phyloP scores from a whole-genome alignment of 2,888 invertebrate genomes.

The Pycnomerus fuliginosus region DNA sequence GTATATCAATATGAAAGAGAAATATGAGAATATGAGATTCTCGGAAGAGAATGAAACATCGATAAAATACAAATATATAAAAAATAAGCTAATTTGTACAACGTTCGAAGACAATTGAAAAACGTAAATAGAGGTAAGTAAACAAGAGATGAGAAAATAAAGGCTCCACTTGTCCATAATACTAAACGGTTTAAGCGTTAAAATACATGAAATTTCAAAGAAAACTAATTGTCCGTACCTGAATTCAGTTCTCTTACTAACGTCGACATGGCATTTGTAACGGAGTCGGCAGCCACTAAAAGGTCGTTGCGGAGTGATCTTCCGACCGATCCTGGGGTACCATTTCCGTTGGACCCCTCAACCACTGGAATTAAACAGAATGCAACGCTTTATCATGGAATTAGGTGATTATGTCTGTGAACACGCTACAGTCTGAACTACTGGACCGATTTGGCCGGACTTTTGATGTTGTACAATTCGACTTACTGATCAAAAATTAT shows the following conservation, averaged over 20 bases:
- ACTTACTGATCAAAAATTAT: too few species aligned
- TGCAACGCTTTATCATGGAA: too few species aligned
- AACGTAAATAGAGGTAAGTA: slow-evolving; percentile 13
- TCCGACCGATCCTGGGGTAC: slow-evolving; percentile 52
- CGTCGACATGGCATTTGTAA: slow-evolving; percentile 97
- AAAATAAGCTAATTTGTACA: slow-evolving; percentile 26
- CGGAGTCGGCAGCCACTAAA: slow-evolving; percentile 93
- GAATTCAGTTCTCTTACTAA: slow-evolving; percentile 94
- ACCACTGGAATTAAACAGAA: slow-evolving; percentile 15
- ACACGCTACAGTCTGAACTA: too few species aligned
- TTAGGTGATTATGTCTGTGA: too few species aligned
- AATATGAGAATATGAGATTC: too few species aligned
- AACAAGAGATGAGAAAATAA: slow-evolving; percentile 17
- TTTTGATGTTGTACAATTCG: too few species aligned
- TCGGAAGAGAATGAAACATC: slow-evolving; percentile 21
- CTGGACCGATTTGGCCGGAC: too few species aligned
- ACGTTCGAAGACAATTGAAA: too few species aligned
- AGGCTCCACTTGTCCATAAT: slow-evolving; percentile 21
- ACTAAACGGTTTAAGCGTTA: slow-evolving; percentile 29
- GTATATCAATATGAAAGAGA: slow-evolving; percentile 8
- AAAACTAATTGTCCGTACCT: slow-evolving; percentile 59
- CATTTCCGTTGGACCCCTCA: slow-evolving; percentile 48
- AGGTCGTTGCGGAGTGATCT: slow-evolving; percentile 81
- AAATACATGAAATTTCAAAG: slow-evolving; percentile 22
- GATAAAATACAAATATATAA: slow-evolving; percentile 17